phyloP scores from a whole-genome alignment of 1,140 invertebrate species.

The Lepidotrigona ventralis region DNA sequence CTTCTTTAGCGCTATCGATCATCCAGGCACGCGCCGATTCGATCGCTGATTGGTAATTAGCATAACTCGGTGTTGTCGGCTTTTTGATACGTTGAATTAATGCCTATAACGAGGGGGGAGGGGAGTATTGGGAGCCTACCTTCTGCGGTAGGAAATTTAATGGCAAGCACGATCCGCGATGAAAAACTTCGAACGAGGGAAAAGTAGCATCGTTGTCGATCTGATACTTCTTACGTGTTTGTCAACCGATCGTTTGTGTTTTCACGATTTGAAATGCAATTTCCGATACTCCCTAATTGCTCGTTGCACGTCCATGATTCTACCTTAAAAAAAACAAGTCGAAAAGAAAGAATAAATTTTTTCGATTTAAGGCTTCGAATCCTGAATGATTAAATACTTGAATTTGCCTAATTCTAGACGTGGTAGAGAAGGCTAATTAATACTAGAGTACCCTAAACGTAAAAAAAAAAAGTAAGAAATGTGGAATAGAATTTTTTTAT shows the following conservation, averaged over 20 bases:
- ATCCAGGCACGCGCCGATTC: background rate
- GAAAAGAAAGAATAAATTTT: no score
- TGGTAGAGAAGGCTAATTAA: no score
- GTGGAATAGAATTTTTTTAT: no score
- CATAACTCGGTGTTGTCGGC: background rate
- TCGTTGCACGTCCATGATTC: background rate
- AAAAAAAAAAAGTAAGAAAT: no score
- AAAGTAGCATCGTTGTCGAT: no score
- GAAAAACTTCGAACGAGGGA: background rate
- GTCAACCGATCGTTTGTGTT: background rate
- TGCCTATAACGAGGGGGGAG: background rate
- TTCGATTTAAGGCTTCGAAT: no score
- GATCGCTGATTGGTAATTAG: constrained; percentile 30
- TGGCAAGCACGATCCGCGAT: background rate
- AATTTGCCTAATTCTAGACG: no score
- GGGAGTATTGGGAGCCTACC: no score
- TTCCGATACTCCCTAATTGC: background rate
- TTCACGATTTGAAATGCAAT: background rate
- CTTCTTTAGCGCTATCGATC: background rate
- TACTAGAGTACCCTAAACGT: no score
- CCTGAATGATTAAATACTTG: no score
- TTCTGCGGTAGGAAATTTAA: background rate
- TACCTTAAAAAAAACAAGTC: no score
- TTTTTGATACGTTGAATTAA: constrained; percentile 9
- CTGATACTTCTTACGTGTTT: background rate